phyloP scores from a whole-genome alignment of 2,797 vertebrate species.

The Delichon dasypus region DNA sequence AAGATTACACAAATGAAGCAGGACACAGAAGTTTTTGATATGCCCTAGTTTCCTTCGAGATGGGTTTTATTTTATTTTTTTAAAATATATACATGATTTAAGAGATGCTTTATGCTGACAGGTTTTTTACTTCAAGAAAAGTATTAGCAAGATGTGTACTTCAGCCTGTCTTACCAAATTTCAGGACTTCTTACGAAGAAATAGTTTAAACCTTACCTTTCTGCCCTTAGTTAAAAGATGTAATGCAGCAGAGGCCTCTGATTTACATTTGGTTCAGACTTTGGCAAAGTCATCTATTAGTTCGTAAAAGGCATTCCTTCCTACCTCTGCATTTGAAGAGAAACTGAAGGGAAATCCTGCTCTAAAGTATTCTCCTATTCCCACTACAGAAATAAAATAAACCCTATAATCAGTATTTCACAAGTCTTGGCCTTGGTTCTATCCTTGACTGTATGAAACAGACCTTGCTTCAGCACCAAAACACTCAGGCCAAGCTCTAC shows the following conservation, averaged over 20 bases:
- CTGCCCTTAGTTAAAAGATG: background rate
- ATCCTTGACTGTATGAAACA: slow-evolving; percentile 48
- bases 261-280: background rate
- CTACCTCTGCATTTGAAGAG: background rate
- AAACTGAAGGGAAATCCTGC: background rate
- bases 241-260: background rate
- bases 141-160: background rate
- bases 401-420: slow-evolving; percentile 42
- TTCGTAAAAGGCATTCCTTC: background rate
- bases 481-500: slow-evolving; percentile 21
- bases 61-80: slow-evolving; percentile 30
- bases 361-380: background rate
- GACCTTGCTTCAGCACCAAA: slow-evolving; percentile 41
- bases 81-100: slow-evolving; percentile 28
- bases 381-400: background rate
- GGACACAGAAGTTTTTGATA: background rate
- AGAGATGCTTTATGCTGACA: slow-evolving; percentile 3
- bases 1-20: background rate
- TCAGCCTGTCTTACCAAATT: background rate
- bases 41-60: slow-evolving; percentile 11
- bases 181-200: background rate
- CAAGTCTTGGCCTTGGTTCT: slow-evolving; percentile 30
- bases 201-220: slow-evolving; percentile 20
- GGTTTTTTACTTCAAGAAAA: background rate
- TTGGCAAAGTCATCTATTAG: background rate